phyloP scores from a whole-genome alignment of 2,888 invertebrate genomes.

The Nysson spinosus region DNA sequence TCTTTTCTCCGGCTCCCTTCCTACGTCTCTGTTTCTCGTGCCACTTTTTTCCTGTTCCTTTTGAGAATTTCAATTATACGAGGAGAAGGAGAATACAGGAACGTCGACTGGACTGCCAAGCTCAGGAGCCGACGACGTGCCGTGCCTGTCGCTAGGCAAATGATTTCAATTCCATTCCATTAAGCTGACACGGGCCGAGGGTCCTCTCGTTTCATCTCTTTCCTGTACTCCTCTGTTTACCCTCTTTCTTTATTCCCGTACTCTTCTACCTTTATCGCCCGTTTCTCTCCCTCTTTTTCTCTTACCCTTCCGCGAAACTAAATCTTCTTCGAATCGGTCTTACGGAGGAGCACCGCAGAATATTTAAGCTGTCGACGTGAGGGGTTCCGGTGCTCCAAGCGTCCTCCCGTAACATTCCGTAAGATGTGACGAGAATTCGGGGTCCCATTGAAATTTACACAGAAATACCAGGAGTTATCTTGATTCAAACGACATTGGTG shows the following conservation, averaged over 20 bases:
- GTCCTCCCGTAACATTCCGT: conserved; percentile 21
- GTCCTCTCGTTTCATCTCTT: conserved; percentile 34
- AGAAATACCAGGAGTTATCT: conserved; percentile 12
- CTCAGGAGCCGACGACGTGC: conserved; percentile 59
- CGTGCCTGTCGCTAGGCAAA: conserved; percentile 60
- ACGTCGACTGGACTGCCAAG: conserved; percentile 57
- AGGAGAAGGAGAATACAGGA: conserved; percentile 13
- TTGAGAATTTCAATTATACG: conserved; percentile 61
- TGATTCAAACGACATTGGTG: too few species aligned
- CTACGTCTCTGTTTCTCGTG: conserved; percentile 2
- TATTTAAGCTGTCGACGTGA: conserved; percentile 46
- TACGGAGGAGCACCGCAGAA: conserved; percentile 46
- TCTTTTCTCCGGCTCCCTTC: conserved; percentile 5
- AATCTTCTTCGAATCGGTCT: conserved; percentile 55
- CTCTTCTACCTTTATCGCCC: neutral
- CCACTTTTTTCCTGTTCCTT: conserved; percentile 32
- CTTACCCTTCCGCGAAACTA: conserved; percentile 47
- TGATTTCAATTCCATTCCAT: conserved; percentile 64
- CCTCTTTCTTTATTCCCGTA: conserved; percentile 16
- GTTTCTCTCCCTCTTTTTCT: neutral
- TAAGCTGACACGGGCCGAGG: conserved; percentile 54
- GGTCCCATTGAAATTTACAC: conserved; percentile 12
- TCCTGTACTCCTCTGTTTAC: too few species aligned
- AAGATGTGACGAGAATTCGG: conserved; percentile 41
- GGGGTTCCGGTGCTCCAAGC: conserved; percentile 30